Conservation (phyloP, 2,797 vertebrate genomes). For the Enteromius thamalakanensis region DNA sequence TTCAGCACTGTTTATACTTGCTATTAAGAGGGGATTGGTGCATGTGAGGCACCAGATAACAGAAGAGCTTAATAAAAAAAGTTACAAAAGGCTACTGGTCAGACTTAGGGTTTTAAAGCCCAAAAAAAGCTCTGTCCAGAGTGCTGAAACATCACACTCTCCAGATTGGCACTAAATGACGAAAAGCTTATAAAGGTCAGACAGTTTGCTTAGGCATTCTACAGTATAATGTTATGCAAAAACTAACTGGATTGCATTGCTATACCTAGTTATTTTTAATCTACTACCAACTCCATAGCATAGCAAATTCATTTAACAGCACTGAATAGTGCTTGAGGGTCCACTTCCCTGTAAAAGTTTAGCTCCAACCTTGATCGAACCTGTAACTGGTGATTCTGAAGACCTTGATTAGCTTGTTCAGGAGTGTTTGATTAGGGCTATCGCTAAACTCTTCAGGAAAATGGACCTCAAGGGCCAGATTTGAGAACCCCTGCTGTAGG, state of each 20-base stretch:
- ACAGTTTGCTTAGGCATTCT: too few relatives aligned
- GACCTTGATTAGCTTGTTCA: background rate
- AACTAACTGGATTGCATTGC: conserved; percentile 38
- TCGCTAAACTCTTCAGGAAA: background rate
- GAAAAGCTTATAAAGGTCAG: conserved; percentile 19
- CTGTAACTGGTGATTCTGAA: background rate
- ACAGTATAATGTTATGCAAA: conserved; percentile 34
- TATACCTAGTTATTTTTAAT: conserved; percentile 44
- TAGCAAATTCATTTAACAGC: background rate
- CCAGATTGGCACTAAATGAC: conserved; percentile 29
- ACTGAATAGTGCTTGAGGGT: background rate
- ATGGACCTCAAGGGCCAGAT: background rate
- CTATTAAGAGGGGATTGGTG: background rate
- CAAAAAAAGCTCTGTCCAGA: conserved; percentile 64
- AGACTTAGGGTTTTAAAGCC: conserved; percentile 40
- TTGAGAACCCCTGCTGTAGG: background rate
- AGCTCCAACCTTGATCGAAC: background rate
- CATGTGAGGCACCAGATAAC: background rate
- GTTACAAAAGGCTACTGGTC: conserved; percentile 40
- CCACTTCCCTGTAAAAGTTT: background rate
- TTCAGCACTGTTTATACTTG: background rate
- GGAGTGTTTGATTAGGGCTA: background rate
- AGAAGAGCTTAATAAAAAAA: background rate
- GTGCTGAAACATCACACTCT: conserved; percentile 62
- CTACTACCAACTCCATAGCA: background rate